Conservation (phyloP, 2,113 vertebrate species). For the Empidonax alnorum region DNA sequence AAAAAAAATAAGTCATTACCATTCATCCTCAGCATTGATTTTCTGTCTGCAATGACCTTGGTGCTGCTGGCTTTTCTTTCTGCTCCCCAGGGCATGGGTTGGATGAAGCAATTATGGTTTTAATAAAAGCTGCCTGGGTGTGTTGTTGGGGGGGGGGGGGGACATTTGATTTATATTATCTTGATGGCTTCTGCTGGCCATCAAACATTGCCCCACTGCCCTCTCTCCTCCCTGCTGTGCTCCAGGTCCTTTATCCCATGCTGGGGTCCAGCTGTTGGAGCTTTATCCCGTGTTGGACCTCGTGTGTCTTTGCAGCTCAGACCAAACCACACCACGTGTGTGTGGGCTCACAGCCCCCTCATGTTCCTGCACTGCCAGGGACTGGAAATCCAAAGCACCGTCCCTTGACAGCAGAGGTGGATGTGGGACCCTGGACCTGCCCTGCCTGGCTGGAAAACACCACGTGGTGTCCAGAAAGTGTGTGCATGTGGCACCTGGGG, state of each 20-base stretch:
- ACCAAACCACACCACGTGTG: not conserved
- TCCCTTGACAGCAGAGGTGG: not conserved
- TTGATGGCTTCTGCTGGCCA: not conserved
- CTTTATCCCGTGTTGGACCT: not conserved
- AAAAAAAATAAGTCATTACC: not conserved
- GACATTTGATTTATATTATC: not conserved
- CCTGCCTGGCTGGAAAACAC: not conserved
- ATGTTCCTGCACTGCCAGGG: rapidly evolving
- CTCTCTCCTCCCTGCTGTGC: not conserved
- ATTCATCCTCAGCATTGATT: conserved; percentile 33
- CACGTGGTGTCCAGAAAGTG: not conserved
- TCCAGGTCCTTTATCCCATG: rapidly evolving
- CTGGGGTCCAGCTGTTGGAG: not conserved
- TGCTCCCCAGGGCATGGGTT: not conserved
- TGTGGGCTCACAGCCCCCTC: not conserved
- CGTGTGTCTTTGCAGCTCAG: not conserved
- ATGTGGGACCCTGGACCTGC: not conserved
- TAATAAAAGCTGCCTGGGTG: not conserved
- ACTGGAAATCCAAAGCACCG: not conserved
- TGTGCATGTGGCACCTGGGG: not conserved
- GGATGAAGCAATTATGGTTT: not conserved
- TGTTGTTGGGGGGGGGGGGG: not conserved
- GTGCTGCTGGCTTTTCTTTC: not conserved
- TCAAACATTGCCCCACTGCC: not conserved
- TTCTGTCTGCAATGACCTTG: conserved; percentile 57